These are phyloP conservation scores for Eolophus roseicapilla DNA, from an alignment of 2,113 vertebrate species.

Conservation along the genomic window DNA sequence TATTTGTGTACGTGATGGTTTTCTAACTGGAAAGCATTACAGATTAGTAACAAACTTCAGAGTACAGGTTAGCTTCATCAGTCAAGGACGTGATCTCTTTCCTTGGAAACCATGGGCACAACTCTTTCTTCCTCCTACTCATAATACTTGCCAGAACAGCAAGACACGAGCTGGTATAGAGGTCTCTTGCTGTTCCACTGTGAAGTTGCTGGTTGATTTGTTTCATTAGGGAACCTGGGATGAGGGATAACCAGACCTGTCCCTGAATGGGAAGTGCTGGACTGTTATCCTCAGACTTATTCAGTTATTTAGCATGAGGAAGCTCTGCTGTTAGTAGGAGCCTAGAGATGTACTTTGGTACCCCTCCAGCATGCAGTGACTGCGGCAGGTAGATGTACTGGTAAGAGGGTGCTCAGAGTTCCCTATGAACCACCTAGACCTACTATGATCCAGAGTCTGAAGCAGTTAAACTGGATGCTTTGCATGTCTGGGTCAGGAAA, in stretches of 20 bases:
- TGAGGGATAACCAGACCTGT: neutral
- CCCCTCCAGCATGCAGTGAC: neutral
- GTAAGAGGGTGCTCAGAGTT: neutral
- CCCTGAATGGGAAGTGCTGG: neutral
- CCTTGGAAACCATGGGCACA: neutral
- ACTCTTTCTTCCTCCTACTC: neutral
- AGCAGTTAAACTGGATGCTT: neutral
- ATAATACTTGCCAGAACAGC: neutral
- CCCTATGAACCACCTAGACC: neutral
- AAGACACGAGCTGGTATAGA: neutral
- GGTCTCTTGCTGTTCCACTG: neutral
- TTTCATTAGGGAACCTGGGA: neutral
- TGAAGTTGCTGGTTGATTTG: neutral
- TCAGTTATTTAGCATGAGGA: neutral
- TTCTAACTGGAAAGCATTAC: neutral
- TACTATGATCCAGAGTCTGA: neutral
- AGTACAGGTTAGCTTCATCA: neutral
- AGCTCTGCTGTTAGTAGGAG: neutral
- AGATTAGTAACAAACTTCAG: neutral
- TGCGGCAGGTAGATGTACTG: neutral
- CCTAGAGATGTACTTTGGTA: neutral
- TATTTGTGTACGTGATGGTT: fast-evolving
- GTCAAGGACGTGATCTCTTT: neutral
- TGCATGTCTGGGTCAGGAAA: neutral
- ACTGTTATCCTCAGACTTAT: neutral